These are phyloP conservation scores for Noctua comes DNA, from an alignment of 2,888 invertebrate species.

Conservation along the genomic window DNA sequence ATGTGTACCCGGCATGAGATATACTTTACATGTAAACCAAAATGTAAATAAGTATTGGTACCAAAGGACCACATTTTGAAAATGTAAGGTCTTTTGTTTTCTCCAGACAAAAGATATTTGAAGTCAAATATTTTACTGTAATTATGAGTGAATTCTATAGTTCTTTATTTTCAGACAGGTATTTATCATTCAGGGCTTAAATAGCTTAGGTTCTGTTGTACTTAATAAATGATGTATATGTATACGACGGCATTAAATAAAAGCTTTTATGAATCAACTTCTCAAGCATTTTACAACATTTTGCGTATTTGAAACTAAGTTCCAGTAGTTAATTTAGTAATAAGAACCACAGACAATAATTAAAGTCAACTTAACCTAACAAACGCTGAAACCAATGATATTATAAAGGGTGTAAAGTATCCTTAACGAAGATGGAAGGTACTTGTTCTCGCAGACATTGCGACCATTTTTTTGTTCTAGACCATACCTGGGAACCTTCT, in stretches of 20 bases:
- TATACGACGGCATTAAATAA: neutral
- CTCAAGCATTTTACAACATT: neutral
- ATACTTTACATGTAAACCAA: constrained; percentile 4
- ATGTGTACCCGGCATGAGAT: no score
- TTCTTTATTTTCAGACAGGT: no score
- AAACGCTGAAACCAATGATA: no score
- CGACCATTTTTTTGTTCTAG: no score
- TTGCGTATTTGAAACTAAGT: neutral
- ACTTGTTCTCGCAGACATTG: no score
- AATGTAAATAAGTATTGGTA: no score
- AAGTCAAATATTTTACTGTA: neutral
- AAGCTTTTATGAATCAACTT: neutral
- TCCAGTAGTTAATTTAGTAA: neutral
- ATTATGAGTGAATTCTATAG: neutral
- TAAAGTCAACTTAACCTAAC: neutral
- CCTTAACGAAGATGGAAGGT: no score
- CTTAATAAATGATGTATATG: neutral
- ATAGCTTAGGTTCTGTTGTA: neutral
- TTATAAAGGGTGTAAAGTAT: no score
- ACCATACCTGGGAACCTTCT: no score
- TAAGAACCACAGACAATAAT: no score
- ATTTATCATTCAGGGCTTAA: neutral
- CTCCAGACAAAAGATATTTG: neutral
- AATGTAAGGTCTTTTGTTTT: neutral
- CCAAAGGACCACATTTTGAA: neutral